Base-by-base conservation (phyloP, 1,140 invertebrate genomes). In the Magallana ariakensis region DNA sequence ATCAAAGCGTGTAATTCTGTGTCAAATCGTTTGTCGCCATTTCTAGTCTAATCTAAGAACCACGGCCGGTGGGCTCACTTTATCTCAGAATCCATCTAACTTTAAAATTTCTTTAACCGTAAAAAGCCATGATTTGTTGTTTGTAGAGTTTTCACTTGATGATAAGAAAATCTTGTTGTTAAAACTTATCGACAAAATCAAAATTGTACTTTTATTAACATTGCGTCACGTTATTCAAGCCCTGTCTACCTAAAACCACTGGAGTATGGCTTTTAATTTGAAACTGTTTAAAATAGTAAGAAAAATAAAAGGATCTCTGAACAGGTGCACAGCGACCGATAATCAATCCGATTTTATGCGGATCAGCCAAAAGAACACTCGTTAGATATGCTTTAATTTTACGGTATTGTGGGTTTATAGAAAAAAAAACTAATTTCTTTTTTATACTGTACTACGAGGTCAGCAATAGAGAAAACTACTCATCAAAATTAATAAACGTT, bases 21-120 rank as follows among this genome's bases (percentile, higher is more conserved):
- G 83, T 84, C 83, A 84, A 84, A 84, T 84, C 33, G 57, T 84
- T 62, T 84, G 83, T 84, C 83, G 83, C 83, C 83, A 84, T 84
- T 84, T 84, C 58, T 60, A 26, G n/a, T 84, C 83, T 58, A 84
- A 62, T 60, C 19, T 46, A 10, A 84, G 58, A 58, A 26, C 26
- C 83, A n/a, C 57, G 83, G 83, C 83, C 83, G 83, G 83, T 84
- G 83, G 83, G 56, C 83, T 55, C 8, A 54, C 16, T 56, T 82
- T 82, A 82, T 82, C 80, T 82, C 70, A 46, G 80, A 46, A 82
- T 55, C 54, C 80, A 82, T 82, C 80, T 82, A 56, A 82, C 80
- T 55, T 55, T 82, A 55, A 56, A 56, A 82, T 55, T 82, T 56
- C 80, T 56, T 82, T 82, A 56, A 82, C 80, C 80, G 80, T 56